Percentiles rank a stretch among this genome's conserved stretches.
Conservation (phyloP, 2,113 vertebrate species). For the Cephalopterus ornatus region DNA sequence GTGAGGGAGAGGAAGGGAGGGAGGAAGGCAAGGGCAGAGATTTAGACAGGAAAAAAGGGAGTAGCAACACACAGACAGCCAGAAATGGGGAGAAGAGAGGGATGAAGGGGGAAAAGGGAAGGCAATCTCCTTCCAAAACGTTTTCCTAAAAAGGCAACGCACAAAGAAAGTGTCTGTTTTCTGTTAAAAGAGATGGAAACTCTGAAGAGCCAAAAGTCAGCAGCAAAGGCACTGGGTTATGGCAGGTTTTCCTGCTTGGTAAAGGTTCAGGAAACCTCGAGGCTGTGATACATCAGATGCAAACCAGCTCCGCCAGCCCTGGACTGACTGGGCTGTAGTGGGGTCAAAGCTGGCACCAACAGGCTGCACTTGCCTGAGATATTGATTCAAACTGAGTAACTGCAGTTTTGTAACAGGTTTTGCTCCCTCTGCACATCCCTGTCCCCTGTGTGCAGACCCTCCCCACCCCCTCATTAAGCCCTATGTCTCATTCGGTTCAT, state of each 20-base stretch:
- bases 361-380: rapidly evolving
- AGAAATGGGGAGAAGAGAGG: not conserved
- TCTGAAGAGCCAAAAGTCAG: rapidly evolving
- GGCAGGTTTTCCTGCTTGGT: not conserved
- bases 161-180: not conserved
- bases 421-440: not conserved
- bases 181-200: not conserved
- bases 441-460: rapidly evolving
- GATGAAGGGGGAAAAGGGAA: too few relatives aligned
- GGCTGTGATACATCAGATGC: rapidly evolving
- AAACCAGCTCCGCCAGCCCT: not conserved
- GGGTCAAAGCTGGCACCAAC: too few relatives aligned
- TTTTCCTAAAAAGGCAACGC: not conserved
- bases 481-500: rapidly evolving
- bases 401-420: not conserved
- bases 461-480: not conserved
- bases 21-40: not conserved
- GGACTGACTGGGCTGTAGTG: not conserved
- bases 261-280: rapidly evolving
- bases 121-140: rapidly evolving
- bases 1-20: not conserved
- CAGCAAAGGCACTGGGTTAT: rapidly evolving
- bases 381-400: rapidly evolving
- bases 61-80: not conserved
- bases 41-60: not conserved